phyloP scores from a whole-genome alignment of 53 echinoderm and acorn worm genomes.

The Echinometra lucunter region DNA sequence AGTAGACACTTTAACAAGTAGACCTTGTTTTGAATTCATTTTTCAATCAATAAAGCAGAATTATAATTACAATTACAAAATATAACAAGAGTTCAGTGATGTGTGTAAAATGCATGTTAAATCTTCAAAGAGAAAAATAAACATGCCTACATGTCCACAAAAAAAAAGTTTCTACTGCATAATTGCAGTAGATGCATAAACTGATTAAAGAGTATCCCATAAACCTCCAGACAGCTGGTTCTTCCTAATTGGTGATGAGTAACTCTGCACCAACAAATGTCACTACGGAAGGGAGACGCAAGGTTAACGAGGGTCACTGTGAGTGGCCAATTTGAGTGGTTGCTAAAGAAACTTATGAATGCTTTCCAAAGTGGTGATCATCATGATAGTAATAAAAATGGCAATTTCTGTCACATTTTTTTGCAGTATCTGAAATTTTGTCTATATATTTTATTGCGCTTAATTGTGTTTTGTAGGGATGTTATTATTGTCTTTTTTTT shows the following conservation, averaged over 20 bases:
- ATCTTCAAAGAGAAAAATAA: neutral
- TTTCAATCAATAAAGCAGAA: too few species aligned
- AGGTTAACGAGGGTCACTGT: conserved; percentile 14
- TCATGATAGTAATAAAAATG: neutral
- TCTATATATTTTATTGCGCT: neutral
- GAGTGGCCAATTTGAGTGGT: neutral
- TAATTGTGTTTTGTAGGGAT: too few species aligned
- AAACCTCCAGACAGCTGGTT: neutral
- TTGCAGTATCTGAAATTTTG: neutral
- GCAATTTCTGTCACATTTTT: neutral
- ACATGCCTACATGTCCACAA: neutral
- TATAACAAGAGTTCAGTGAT: too few species aligned
- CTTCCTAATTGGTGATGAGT: conserved; percentile 1
- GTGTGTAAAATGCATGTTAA: neutral
- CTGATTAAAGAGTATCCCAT: neutral
- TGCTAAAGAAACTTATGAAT: neutral
- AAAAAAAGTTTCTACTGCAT: neutral
- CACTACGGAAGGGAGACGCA: neutral
- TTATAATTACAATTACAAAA: too few species aligned
- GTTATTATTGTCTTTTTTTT: too few species aligned
- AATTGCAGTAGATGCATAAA: neutral
- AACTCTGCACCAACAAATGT: neutral
- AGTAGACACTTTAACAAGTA: too few species aligned
- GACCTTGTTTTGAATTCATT: too few species aligned
- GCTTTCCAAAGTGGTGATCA: neutral